phyloP scores from a whole-genome alignment of 2,888 invertebrate genomes.

The Sussaba pulchella region DNA sequence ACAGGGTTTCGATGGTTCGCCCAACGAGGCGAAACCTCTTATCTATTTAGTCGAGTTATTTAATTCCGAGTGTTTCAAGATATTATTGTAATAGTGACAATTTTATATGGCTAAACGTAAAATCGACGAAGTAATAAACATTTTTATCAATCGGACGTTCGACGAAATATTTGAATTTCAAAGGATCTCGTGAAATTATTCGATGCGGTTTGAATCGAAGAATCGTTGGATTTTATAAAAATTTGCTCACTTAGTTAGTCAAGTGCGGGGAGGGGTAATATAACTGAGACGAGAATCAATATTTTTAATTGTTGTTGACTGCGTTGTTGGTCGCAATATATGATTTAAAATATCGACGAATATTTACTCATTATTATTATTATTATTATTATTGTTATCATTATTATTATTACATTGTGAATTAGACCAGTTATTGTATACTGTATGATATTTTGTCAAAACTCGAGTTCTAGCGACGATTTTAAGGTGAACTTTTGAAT shows the following conservation, averaged over 20 bases:
- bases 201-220: too few species aligned
- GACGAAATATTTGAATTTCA: background rate
- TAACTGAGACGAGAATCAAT: conserved; percentile 32
- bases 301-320: conserved; percentile 45
- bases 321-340: conserved; percentile 35
- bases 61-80: conserved; percentile 16
- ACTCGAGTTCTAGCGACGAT: conserved; percentile 21
- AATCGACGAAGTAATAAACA: background rate
- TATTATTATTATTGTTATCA: conserved; percentile 36
- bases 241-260: conserved; percentile 52
- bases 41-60: conserved; percentile 42
- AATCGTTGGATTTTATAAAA: conserved; percentile 14
- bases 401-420: conserved; percentile 60
- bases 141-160: background rate
- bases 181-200: too few species aligned
- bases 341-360: conserved; percentile 33
- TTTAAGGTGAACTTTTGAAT: too few species aligned
- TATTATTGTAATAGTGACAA: conserved; percentile 36
- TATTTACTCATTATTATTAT: conserved; percentile 40
- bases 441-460: conserved; percentile 51
- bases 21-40: conserved; percentile 8
- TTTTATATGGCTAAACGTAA: conserved; percentile 10
- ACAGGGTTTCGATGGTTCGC: conserved; percentile 59
- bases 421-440: conserved; percentile 50
- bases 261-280: conserved; percentile 4